Conservation (phyloP, 2,797 vertebrate genomes). For the Choloepus didactylus region DNA sequence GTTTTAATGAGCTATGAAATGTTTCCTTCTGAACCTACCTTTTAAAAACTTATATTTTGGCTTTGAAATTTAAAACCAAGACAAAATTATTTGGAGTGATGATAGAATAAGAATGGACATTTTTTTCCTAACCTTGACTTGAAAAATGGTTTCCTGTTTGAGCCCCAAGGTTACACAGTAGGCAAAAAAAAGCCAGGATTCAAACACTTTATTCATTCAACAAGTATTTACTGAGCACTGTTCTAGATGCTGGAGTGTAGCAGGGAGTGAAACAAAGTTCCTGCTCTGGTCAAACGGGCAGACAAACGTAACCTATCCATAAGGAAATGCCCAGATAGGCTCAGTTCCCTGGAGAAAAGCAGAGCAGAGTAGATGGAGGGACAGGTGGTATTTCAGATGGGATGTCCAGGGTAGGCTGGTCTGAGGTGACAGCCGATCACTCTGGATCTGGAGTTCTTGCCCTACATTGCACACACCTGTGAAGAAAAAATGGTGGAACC, state of each 20-base stretch:
- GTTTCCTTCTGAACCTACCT: slow-evolving; percentile 12
- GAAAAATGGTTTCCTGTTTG: not conserved
- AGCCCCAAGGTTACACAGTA: not conserved
- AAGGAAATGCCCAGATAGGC: fast-evolving
- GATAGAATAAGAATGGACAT: not conserved
- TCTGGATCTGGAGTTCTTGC: not conserved
- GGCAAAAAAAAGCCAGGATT: not conserved
- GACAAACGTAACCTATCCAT: fast-evolving
- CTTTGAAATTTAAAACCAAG: slow-evolving; percentile 22
- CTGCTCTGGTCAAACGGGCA: not conserved
- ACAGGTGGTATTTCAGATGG: not conserved
- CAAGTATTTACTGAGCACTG: not conserved
- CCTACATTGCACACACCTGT: not conserved
- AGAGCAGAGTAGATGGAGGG: not conserved
- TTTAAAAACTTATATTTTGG: not conserved
- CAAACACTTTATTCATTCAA: not conserved
- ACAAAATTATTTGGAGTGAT: not conserved
- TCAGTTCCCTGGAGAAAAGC: not conserved
- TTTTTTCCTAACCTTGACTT: not conserved
- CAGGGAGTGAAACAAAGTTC: not conserved
- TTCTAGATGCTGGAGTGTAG: not conserved
- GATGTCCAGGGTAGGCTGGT: not conserved
- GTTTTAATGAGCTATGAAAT: not conserved
- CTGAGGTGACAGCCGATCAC: not conserved
- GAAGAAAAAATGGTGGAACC: not conserved